Conservation (phyloP, 2,888 invertebrate genomes). For the Cheilosia vulpina region DNA sequence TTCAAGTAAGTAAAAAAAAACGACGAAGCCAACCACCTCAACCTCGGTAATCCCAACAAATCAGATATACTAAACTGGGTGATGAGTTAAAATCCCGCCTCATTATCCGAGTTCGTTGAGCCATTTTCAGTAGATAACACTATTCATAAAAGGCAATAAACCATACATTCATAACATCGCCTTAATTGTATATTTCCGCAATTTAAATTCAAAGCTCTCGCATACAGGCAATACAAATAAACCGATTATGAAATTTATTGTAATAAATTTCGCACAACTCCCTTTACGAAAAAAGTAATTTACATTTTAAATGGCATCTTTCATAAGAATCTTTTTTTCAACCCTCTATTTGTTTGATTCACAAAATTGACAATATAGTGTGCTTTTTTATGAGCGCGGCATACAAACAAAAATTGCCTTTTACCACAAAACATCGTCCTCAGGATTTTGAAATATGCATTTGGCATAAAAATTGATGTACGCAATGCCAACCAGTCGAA, state of each 20-base stretch:
- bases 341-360: slow-evolving; percentile 8
- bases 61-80: no score
- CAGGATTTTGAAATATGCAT: slow-evolving; percentile 61
- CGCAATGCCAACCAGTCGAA: slow-evolving; percentile 27
- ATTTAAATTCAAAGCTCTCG: not conserved
- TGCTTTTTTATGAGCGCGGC: not conserved
- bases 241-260: slow-evolving; percentile 13
- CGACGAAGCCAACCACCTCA: no score
- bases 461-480: slow-evolving; percentile 63
- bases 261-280: slow-evolving; percentile 16
- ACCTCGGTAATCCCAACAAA: no score
- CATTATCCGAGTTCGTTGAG: not conserved
- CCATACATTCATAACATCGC: not conserved
- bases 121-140: not conserved
- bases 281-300: slow-evolving; percentile 58
- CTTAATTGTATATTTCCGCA: not conserved
- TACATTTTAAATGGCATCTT: slow-evolving; percentile 65
- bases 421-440: slow-evolving; percentile 20
- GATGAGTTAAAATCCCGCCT: no score
- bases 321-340: slow-evolving; percentile 9
- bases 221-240: no score
- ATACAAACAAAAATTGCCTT: not conserved
- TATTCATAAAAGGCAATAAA: not conserved
- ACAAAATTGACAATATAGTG: slow-evolving; percentile 17
- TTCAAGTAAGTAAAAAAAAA: no score